phyloP scores from a whole-genome alignment of 2,113 vertebrate species.

The Xiphophorus couchianus region DNA sequence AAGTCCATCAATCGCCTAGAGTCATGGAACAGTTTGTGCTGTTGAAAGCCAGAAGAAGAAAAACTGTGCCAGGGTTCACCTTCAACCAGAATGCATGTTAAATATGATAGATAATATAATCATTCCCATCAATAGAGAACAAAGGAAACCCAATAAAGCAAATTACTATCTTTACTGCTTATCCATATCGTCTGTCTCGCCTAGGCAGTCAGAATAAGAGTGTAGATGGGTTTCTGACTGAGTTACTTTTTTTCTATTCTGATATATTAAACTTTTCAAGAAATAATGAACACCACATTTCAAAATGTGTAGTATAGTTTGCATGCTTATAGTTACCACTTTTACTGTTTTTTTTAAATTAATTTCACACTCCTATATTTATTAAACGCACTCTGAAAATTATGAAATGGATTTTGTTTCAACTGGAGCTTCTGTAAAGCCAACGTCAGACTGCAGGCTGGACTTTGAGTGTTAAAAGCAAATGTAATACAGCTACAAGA shows the following conservation, averaged over 20 bases:
- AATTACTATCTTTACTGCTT: not conserved
- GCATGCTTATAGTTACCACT: not conserved
- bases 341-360: not conserved
- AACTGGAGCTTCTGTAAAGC: not conserved
- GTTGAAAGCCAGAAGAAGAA: not conserved
- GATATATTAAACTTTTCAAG: conserved; percentile 4
- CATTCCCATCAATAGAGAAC: not conserved
- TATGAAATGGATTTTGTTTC: not conserved
- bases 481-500: not conserved
- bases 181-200: conserved; percentile 13
- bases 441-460: not conserved
- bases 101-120: not conserved
- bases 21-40: conserved; percentile 74
- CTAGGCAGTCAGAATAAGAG: conserved; percentile 1
- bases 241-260: conserved; percentile 8
- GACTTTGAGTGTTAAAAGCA: not conserved
- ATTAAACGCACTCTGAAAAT: not conserved
- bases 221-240: not conserved
- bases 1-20: conserved; percentile 78
- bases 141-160: not conserved
- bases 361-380: conserved; percentile 1
- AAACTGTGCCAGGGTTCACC: conserved; percentile 65
- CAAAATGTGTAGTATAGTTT: not conserved
- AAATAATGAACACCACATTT: not conserved
- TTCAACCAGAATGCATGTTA: conserved; percentile 51